phyloP scores from a whole-genome alignment of 35 echinoderm and acorn worm species.

The Apostichopus parvimensis region DNA sequence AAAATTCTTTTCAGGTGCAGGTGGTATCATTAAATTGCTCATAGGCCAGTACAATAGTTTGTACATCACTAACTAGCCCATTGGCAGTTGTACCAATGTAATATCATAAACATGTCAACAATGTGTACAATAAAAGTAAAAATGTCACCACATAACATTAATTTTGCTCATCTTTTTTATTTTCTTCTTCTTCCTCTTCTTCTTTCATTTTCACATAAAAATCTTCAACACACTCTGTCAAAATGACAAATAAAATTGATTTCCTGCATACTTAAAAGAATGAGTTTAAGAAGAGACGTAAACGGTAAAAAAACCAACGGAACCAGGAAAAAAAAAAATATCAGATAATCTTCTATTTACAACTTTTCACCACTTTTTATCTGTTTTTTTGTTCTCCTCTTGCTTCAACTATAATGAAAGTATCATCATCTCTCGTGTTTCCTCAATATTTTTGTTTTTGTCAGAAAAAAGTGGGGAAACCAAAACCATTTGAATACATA shows the following conservation, averaged over 20 bases:
- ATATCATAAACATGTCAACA: not conserved
- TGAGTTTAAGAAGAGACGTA: not conserved
- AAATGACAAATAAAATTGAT: not conserved
- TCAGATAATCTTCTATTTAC: not conserved
- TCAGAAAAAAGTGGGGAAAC: not conserved
- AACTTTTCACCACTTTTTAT: not conserved
- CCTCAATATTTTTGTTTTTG: not conserved
- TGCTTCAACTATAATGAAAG: too few species aligned
- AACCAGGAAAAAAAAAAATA: not conserved
- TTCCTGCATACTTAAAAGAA: not conserved
- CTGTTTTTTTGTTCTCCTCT: not conserved
- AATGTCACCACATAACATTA: not conserved
- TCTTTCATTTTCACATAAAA: conserved; percentile 5
- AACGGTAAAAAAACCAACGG: not conserved
- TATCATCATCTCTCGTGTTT: not conserved
- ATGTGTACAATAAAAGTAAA: not conserved
- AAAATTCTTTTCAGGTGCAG: not conserved
- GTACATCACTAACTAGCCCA: not conserved
- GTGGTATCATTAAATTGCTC: too few species aligned
- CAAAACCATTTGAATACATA: conserved; percentile 5
- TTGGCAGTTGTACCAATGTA: not conserved
- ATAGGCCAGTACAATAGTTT: too few species aligned
- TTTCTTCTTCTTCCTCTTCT: not conserved
- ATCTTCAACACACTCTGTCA: not conserved
- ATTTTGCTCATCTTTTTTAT: not conserved